Evolutionary conservation across 2,888 invertebrate genomes (phyloP).

Genomic region (Caradrina kadenii): DNA sequence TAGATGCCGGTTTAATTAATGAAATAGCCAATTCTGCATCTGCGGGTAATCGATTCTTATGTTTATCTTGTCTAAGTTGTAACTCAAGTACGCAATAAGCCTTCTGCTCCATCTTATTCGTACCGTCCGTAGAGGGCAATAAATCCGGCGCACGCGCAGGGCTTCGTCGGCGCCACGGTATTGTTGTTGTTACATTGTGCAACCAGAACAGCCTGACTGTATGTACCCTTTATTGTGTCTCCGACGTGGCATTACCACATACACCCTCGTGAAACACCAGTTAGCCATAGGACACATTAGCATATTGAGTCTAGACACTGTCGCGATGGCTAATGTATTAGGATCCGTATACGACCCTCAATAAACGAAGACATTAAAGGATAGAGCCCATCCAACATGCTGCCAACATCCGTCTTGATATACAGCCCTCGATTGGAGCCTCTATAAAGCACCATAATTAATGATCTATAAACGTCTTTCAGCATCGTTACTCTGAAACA

Average conservation of each 20-base stretch:
- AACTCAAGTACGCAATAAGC: slow-evolving; percentile 5
- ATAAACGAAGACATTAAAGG: slow-evolving; percentile 70
- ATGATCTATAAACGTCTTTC: slow-evolving; percentile 52
- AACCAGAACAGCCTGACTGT: slow-evolving; percentile 67
- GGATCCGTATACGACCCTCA: slow-evolving; percentile 60
- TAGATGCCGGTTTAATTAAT: not conserved
- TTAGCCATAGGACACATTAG: slow-evolving; percentile 20
- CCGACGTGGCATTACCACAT: slow-evolving; percentile 67
- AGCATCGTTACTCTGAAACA: slow-evolving; percentile 42
- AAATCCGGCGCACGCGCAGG: slow-evolving; percentile 71
- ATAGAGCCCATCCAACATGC: slow-evolving; percentile 38
- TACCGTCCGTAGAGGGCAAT: slow-evolving; percentile 60
- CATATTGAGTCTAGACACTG: slow-evolving; percentile 30
- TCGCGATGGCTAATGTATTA: slow-evolving; percentile 28
- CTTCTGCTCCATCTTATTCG: slow-evolving; percentile 28
- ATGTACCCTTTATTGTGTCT: slow-evolving; percentile 73
- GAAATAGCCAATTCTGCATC: not conserved
- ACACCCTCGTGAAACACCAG: slow-evolving; percentile 18
- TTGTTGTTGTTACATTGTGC: slow-evolving; percentile 76
- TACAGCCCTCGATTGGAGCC: slow-evolving; percentile 30
- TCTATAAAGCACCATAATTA: slow-evolving; percentile 45
- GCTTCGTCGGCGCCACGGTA: slow-evolving; percentile 68
- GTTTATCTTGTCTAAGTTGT: not conserved
- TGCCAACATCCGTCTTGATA: slow-evolving; percentile 38
- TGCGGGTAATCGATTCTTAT: not conserved